These are phyloP conservation scores for Phasianus colchicus DNA, from an alignment of 2,113 vertebrate species.

Conservation along the genomic window DNA sequence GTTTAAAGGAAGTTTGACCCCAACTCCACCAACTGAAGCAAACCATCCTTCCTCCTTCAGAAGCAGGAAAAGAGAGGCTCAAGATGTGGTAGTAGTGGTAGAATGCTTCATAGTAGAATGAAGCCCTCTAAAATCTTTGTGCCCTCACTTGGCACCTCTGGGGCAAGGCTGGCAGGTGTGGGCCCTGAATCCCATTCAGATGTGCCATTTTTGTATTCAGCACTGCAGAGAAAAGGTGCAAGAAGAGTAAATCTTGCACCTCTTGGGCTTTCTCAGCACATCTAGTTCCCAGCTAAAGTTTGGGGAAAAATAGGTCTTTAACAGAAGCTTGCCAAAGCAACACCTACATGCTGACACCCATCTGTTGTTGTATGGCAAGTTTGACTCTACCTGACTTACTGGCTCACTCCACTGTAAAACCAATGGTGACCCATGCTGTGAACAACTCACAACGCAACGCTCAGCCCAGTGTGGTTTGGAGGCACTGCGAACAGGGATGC, in stretches of 20 bases:
- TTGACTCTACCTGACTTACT: not conserved
- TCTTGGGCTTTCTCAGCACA: not conserved
- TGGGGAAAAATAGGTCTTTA: not conserved
- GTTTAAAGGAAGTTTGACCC: not conserved
- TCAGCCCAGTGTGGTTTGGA: not conserved
- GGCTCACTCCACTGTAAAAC: not conserved
- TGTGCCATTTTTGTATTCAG: not conserved
- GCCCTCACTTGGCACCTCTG: not conserved
- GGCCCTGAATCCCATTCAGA: not conserved
- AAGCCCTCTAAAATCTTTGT: not conserved
- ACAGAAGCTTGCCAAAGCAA: not conserved
- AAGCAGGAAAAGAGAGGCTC: not conserved
- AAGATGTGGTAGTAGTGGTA: not conserved
- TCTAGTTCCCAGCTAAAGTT: not conserved
- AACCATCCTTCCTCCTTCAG: not conserved
- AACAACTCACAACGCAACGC: rapidly evolving
- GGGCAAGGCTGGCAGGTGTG: not conserved
- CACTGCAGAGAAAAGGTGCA: not conserved
- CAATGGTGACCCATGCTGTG: not conserved
- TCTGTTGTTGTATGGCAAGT: not conserved
- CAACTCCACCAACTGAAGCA: not conserved
- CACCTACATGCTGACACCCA: not conserved
- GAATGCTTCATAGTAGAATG: not conserved
- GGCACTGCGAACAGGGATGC: not conserved
- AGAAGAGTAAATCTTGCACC: not conserved